Percentiles rank a stretch among this genome's conserved stretches.
These are phyloP conservation scores for Pseudobourletiella spinata DNA, from an alignment of 1,140 invertebrate genomes.

Conservation along the genomic window DNA sequence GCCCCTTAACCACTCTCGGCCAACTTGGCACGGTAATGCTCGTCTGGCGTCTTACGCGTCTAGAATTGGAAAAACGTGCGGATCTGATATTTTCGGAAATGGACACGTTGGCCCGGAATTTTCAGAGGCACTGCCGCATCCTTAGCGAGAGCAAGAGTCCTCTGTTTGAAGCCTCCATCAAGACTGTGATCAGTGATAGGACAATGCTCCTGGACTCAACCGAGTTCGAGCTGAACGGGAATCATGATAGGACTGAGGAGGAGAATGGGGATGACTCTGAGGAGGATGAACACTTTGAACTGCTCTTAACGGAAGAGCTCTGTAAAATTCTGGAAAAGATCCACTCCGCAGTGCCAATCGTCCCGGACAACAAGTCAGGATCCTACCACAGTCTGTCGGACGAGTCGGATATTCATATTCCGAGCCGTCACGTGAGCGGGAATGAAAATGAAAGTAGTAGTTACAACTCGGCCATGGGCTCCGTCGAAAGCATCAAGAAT, in stretches of 20 bases:
- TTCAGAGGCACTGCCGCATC: constrained; percentile 1
- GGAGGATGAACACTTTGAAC: constrained; percentile 11
- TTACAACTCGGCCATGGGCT: constrained; percentile 16
- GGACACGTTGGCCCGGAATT: constrained; percentile 9
- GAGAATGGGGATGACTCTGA: neutral
- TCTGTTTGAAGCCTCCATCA: neutral
- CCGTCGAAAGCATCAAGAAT: constrained; percentile 6
- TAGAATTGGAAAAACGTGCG: constrained; percentile 4
- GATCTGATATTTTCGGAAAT: constrained; percentile 33
- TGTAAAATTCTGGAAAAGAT: constrained; percentile 21
- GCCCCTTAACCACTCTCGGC: constrained; percentile 29
- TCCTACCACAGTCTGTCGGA: constrained; percentile 31
- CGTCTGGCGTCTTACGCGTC: constrained; percentile 19
- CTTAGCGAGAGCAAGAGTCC: neutral
- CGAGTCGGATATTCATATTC: constrained; percentile 18
- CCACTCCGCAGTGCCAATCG: constrained; percentile 13
- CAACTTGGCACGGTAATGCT: constrained; percentile 21
- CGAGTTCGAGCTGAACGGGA: neutral
- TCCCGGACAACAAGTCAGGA: constrained; percentile 22
- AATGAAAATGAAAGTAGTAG: constrained; percentile 9
- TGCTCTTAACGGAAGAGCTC: constrained; percentile 4
- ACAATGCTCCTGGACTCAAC: neutral
- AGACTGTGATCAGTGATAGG: neutral
- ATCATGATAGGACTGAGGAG: neutral
- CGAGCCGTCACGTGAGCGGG: neutral